Conservation (phyloP, 2,113 vertebrate genomes). For the Seriola dumerili region DNA sequence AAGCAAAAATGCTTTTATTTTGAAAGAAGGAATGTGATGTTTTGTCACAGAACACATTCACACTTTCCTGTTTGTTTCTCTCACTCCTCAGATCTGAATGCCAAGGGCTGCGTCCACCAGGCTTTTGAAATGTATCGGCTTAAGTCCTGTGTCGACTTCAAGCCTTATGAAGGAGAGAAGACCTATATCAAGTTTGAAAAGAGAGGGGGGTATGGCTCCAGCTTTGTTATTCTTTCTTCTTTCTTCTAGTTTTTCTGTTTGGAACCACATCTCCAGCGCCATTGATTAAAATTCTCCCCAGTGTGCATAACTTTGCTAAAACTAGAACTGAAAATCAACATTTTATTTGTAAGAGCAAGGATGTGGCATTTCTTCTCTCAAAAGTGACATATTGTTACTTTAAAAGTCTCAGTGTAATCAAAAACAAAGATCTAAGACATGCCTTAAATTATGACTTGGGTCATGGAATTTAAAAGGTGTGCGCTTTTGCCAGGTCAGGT, state of each 20-base stretch:
- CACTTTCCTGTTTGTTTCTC: neutral
- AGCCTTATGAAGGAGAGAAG: conserved; percentile 92
- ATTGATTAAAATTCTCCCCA: neutral
- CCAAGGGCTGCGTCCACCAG: conserved; percentile 87
- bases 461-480: no score
- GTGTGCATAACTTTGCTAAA: no score
- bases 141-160: conserved; percentile 94
- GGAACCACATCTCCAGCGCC: neutral
- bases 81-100: conserved; percentile 77
- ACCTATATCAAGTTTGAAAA: conserved; percentile 90
- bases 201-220: conserved; percentile 85
- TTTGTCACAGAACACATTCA: neutral
- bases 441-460: no score
- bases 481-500: no score
- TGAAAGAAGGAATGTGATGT: neutral
- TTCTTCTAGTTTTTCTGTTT: no score
- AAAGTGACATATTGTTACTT: no score
- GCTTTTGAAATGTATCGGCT: conserved; percentile 94
- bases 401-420: no score
- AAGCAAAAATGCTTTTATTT: neutral
- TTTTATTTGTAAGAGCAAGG: no score
- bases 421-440: no score
- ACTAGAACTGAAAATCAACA: no score
- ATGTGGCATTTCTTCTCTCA: no score
- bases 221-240: no score